A percentile compares a stretch with the other conserved stretches of the same genome.
Evolutionary conservation across 2,113 vertebrate genomes (phyloP).

Genomic region (Anthoscopus minutus): DNA sequence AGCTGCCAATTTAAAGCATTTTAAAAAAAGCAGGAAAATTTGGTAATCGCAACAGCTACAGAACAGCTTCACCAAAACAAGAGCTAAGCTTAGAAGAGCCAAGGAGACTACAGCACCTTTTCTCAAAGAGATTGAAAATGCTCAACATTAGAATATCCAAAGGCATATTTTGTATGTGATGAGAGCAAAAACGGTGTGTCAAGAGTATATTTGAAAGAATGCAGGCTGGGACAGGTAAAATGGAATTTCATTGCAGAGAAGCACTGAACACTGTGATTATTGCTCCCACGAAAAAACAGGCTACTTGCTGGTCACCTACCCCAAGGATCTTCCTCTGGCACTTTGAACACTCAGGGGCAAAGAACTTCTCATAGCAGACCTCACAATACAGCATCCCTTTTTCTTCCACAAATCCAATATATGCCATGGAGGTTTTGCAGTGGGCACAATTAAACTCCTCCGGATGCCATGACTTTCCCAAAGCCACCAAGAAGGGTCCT

Average conservation of each 20-base stretch:
- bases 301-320: constrained; percentile 70
- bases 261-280: background rate
- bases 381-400: constrained; percentile 86
- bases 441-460: constrained; percentile 93
- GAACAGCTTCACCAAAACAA: background rate
- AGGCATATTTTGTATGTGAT: accelerated
- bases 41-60: background rate
- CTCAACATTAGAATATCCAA: background rate
- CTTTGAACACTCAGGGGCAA: constrained; percentile 86
- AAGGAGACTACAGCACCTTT: background rate
- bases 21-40: background rate
- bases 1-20: background rate
- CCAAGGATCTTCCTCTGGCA: constrained; percentile 94
- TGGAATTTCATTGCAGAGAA: background rate
- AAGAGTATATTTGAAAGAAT: background rate
- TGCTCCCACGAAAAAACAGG: background rate
- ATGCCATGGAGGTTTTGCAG: constrained; percentile 87
- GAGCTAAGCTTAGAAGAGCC: background rate
- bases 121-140: background rate
- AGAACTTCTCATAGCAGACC: constrained; percentile 91
- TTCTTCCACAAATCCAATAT: constrained; percentile 92
- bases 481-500: constrained; percentile 92
- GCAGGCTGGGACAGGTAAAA: background rate
- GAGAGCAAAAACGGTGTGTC: background rate
- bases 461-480: constrained; percentile 96